Base-by-base conservation (phyloP, 2,888 invertebrate genomes). In the Limnephilus auricula region DNA sequence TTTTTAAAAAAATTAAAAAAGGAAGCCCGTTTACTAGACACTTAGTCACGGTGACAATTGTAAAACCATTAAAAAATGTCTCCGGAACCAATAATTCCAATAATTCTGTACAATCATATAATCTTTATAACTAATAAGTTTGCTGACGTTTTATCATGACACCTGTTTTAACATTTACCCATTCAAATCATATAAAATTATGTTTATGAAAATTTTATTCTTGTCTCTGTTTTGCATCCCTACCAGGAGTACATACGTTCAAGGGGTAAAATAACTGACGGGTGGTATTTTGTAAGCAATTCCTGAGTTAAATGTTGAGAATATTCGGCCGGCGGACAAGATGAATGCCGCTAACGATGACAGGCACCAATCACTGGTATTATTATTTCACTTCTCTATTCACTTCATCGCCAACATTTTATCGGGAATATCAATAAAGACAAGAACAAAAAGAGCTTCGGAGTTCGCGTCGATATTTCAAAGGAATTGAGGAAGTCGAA, bases 261-360 rank as follows among this genome's bases (percentile, higher is more conserved):
- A 65, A 65, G 50, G 50, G 50, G 25, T 18, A 65, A 65, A 18
- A 25, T 65, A 18, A 50, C 45, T 50, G 50, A 50, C 15, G 50
- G 50, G 25, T 18, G 50, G 25, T 65, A 65, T 65, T 65, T 82
- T 82, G 82, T 15, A 15, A 31, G 82, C 13, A 25, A 82, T 82
- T 32, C 25, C 34, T 30, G 82, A 9, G 82, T 32, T 82, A 30
- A 82, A 32, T 32, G 30, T 82, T 82, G 31, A 82, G 82, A 82
- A 31, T 32, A 15, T 18, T 31, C 82, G 82, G 34, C 18, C 82
- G 32, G 82, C 82, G 82, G 82, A 34, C 82, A 32, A 5, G 31
- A 31, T 80, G 80, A 80, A 80, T 32, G 80, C 80, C 15, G 31
- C 80, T 82, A 82, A 82, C 82, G 10, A 31, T 65, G 50, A 65